Evolutionary conservation across 2,113 vertebrate genomes (phyloP), one percentile per base, ranked within the genome.

Genomic region (Talpa occidentalis): DNA sequence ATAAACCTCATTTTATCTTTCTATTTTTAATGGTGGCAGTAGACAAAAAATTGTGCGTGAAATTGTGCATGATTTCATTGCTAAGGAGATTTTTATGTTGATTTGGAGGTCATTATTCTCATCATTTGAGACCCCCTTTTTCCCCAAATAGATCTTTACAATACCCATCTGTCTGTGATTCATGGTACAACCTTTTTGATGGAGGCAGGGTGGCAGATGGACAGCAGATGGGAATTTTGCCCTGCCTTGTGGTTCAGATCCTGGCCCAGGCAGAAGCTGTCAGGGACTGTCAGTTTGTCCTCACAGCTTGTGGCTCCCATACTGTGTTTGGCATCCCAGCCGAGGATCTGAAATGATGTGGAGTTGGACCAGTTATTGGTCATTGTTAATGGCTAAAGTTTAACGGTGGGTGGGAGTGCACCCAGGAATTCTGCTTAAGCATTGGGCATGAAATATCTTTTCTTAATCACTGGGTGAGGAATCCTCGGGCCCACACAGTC

Each of bases 181-280:
- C 40, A 2, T 77, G 73, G 64, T 64, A 10, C 88, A 86, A 90
- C 93, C 92, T 96, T 97, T 94, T 21, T 92, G 92, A 94, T 90
- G 72, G 80, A 92, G 82, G 88, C 90, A 94, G 80, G 37, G 4
- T 66, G 88, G 90, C 96, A 97, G 96, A 97, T 97, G 96, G 97
- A 95, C 92, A 92, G 93, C 94, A 97, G 96, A 96, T 97, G 96
- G 94, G 93, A 90, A 84, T 92, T 97, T 89, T 96, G 91, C 90
- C 91, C 91, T 93, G 84, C 85, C 69, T 95, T 62, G 22, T 94
- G 80, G 76, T 84, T 96, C 88, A 83, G 94, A 85, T 91, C 62
- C 88, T 94, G 95, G 96, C 92, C 84, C 94, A 81, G 88, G 91
- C 97, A 94, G 49, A 64, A 81, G 54, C 69, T 93, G 80, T 96